Evolutionary conservation across 2,113 vertebrate species (phyloP).

Genomic region (Scolopax mira): DNA sequence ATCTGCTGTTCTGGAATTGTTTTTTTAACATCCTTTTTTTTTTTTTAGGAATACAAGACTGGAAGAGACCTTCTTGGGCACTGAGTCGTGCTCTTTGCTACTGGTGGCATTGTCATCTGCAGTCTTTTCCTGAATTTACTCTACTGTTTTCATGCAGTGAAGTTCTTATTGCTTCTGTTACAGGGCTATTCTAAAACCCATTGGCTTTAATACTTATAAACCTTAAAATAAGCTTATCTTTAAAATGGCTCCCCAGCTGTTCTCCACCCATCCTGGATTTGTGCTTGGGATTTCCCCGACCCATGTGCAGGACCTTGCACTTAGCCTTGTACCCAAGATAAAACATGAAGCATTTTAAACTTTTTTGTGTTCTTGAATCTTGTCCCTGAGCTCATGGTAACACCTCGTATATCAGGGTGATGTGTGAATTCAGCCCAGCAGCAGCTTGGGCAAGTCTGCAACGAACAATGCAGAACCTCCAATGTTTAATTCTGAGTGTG

Average conservation of each 20-base stretch:
- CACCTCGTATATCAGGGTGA: not conserved
- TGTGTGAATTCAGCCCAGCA: not conserved
- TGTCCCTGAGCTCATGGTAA: not conserved
- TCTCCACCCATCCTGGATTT: not conserved
- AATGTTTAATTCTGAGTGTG: not conserved
- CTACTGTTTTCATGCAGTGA: not conserved
- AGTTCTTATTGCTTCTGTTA: not conserved
- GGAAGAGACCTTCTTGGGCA: not conserved
- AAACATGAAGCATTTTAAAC: not conserved
- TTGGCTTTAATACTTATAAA: not conserved
- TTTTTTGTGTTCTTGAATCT: not conserved
- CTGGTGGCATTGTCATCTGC: not conserved
- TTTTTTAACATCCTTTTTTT: not conserved
- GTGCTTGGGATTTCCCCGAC: not conserved
- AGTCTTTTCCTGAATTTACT: not conserved
- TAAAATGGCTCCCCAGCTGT: not conserved
- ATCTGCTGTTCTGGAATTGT: not conserved
- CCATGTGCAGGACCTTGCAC: not conserved
- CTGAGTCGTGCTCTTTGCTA: not conserved
- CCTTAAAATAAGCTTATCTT: not conserved
- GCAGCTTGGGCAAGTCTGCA: not conserved
- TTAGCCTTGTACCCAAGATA: not conserved
- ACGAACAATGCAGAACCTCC: not conserved
- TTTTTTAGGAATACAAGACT: not conserved
- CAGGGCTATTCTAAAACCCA: fast-evolving